Base-by-base conservation (phyloP, 2,888 invertebrate species). In the Oithona nana region DNA sequence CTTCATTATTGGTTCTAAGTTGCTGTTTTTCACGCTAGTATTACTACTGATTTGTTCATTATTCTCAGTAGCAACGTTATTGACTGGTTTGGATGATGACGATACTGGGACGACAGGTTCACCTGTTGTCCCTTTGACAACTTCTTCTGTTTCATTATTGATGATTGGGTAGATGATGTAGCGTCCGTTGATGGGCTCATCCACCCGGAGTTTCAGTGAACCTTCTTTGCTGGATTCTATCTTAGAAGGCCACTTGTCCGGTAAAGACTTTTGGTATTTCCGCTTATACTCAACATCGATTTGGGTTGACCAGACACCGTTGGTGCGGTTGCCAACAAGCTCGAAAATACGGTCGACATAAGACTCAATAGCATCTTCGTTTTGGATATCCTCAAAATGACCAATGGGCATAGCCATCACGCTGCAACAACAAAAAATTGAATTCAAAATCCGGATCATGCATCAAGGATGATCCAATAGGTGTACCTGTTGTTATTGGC, bases 201-300 rank as follows among this genome's bases (percentile, higher is more conserved):
- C 28, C n/a, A 57, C 28, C 28, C 28, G 24, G 16, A 57, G 29
- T n/a, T 29, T 1, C 11, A 28, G 26, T 6, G 8, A 39, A 16
- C 8, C 39, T 39, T 39, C 39, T 13, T 20, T 57, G 11, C 13
- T n/a, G 1, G 30, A 13, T 16, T 28, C 28, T 13, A 57, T 20
- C n/a, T n/a, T 22, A 2, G n/a, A 26, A 1, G 49, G 74, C 83
- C 87, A 85, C 70, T 83, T 79, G 13, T 74, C 74, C 0, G 87
- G 86, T 57, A 87, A 73, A 61, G 78, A 78, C 70, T 84, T 83
- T 1, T 77, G 73, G 68, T 79, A 83, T 65, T 78, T 77, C 65
- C 80, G 75, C 63, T 78, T 78, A 68, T 79, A 80, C 65, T 74
- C 74, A 1, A 71, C 69, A 13, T 79, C 78, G 65, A 82, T 74